Evolutionary conservation across 2,888 invertebrate genomes (phyloP).

Genomic region (Scelioninae gen. 1): DNA sequence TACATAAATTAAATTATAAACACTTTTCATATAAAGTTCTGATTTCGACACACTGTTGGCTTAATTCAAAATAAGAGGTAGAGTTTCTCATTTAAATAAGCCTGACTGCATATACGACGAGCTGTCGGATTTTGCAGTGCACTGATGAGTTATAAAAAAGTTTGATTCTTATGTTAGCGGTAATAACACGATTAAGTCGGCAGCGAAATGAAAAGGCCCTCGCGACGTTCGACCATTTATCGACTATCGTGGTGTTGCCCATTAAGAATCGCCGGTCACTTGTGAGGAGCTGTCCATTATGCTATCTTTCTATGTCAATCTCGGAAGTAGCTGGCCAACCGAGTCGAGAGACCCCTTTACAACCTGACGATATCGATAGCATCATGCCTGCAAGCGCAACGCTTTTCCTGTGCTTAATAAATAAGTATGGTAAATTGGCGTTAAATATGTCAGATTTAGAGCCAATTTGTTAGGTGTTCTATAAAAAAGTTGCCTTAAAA

Average conservation of each 20-base stretch:
- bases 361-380: slow-evolving; percentile 70
- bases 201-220: slow-evolving; percentile 65
- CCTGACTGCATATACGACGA: slow-evolving; percentile 23
- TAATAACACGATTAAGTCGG: slow-evolving; percentile 70
- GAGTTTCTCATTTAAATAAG: slow-evolving; percentile 60
- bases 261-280: slow-evolving; percentile 71
- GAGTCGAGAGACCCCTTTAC: slow-evolving; percentile 70
- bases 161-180: slow-evolving; percentile 11
- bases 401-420: slow-evolving; percentile 53
- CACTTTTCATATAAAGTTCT: slow-evolving; percentile 24
- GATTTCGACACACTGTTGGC: slow-evolving; percentile 18
- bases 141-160: slow-evolving; percentile 6
- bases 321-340: slow-evolving; percentile 82
- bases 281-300: slow-evolving; percentile 80
- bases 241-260: slow-evolving; percentile 66
- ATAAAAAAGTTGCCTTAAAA: too few relatives aligned
- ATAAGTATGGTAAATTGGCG: slow-evolving; percentile 52
- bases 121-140: slow-evolving; percentile 38
- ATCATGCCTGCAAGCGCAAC: slow-evolving; percentile 48
- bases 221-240: slow-evolving; percentile 68
- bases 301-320: slow-evolving; percentile 83
- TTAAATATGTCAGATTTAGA: slow-evolving; percentile 16
- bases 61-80: slow-evolving; percentile 20
- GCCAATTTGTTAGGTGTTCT: slow-evolving; percentile 28
- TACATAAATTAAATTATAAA: slow-evolving; percentile 24